Percentiles rank a stretch among this genome's conserved stretches.
These are phyloP conservation scores for Forbesichthys agassizii DNA, from an alignment of 2,113 vertebrate species.

Conservation along the genomic window DNA sequence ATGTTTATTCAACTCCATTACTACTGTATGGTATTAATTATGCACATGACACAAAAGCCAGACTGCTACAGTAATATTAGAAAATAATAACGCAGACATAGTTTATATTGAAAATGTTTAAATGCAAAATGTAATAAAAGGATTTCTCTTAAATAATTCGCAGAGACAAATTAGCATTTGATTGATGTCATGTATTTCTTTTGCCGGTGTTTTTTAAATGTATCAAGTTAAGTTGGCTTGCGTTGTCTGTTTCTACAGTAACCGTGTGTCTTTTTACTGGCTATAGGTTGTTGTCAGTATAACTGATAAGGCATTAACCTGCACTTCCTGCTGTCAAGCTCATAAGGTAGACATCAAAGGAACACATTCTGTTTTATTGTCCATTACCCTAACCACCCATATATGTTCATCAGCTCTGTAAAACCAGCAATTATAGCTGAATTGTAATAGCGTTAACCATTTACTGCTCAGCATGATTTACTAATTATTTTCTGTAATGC, in stretches of 20 bases:
- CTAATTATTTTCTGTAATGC: too few relatives aligned
- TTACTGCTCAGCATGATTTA: constrained; percentile 12
- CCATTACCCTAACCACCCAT: constrained; percentile 35
- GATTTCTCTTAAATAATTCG: constrained; percentile 10
- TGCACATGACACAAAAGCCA: constrained; percentile 15
- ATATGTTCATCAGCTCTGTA: constrained; percentile 41
- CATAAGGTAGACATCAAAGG: constrained; percentile 51
- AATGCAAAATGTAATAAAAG: background rate
- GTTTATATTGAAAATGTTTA: too few relatives aligned
- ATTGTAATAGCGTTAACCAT: constrained; percentile 22
- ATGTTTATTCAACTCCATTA: too few relatives aligned
- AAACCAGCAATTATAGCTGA: constrained; percentile 35
- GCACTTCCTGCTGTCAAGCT: constrained; percentile 36
- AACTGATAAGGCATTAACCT: constrained; percentile 44
- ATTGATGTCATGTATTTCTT: background rate
- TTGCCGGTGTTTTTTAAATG: constrained; percentile 25
- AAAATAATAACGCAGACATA: background rate
- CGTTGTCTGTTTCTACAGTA: constrained; percentile 18
- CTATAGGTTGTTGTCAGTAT: constrained; percentile 22
- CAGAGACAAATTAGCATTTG: constrained; percentile 14
- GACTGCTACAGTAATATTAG: background rate
- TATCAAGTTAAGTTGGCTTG: constrained; percentile 24
- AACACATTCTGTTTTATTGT: constrained; percentile 54
- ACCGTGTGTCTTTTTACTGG: constrained; percentile 35
- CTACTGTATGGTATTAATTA: background rate